phyloP scores from a whole-genome alignment of 2,113 vertebrate genomes.

The Pygathrix nemaeus region DNA sequence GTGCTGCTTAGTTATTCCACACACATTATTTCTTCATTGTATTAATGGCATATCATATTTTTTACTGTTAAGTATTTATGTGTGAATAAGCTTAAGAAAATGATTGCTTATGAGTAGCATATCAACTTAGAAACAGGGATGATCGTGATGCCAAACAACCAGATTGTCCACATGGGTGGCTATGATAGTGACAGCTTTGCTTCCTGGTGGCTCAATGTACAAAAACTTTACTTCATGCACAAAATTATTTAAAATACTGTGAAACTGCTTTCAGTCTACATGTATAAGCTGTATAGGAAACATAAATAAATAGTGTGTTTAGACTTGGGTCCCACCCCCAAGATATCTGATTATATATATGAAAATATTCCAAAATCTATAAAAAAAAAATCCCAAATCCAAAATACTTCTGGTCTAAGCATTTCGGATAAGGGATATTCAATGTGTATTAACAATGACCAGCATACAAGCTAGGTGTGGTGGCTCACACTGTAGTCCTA shows the following conservation, averaged over 20 bases:
- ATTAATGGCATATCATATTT: not conserved
- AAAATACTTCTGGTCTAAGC: not conserved
- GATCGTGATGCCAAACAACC: not conserved
- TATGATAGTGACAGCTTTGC: not conserved
- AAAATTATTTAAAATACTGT: not conserved
- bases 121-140: not conserved
- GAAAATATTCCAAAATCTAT: not conserved
- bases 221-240: not conserved
- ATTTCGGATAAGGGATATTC: not conserved
- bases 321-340: not conserved
- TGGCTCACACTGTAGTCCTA: no score
- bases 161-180: not conserved
- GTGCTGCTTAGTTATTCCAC: not conserved
- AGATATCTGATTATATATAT: not conserved
- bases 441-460: not conserved
- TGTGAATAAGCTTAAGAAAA: not conserved
- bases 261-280: not conserved
- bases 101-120: not conserved
- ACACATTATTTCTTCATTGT: not conserved
- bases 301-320: not conserved
- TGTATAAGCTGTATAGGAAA: not conserved
- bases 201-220: not conserved
- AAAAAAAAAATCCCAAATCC: not conserved
- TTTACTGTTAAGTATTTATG: not conserved
- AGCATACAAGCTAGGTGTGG: no score